A percentile compares a stretch with the other conserved stretches of the same genome.
Evolutionary conservation across 2,888 invertebrate species (phyloP).

Genomic region (Archips xylosteana): DNA sequence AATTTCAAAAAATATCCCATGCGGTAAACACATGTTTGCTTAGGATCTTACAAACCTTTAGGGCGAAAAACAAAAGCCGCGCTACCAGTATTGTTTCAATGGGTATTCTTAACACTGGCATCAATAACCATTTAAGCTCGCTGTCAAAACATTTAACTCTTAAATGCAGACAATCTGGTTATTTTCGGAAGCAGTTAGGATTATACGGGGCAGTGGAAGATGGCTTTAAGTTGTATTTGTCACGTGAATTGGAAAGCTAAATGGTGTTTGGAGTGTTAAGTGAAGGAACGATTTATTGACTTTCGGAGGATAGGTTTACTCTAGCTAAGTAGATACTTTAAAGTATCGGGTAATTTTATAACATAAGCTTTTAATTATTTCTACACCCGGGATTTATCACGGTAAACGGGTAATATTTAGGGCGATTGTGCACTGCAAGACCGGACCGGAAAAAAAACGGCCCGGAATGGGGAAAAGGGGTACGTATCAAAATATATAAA

Average conservation of each 20-base stretch:
- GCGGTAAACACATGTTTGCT: slow-evolving; percentile 5
- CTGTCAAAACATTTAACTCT: slow-evolving; percentile 75
- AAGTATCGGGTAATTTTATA: not conserved
- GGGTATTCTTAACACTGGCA: slow-evolving; percentile 58
- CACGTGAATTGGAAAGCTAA: slow-evolving; percentile 30
- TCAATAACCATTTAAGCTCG: slow-evolving; percentile 72
- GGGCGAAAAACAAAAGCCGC: slow-evolving; percentile 18
- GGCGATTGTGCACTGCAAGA: too few relatives aligned
- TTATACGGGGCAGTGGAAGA: slow-evolving; percentile 39
- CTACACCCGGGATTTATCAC: too few relatives aligned
- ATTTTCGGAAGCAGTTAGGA: slow-evolving; percentile 65
- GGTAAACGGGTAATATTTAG: too few relatives aligned
- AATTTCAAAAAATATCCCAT: slow-evolving; percentile 37
- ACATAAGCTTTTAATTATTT: not conserved
- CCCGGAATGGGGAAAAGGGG: too few relatives aligned
- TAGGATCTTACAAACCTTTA: slow-evolving; percentile 15
- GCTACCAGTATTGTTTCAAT: slow-evolving; percentile 28
- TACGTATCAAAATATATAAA: too few relatives aligned
- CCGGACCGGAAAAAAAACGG: too few relatives aligned
- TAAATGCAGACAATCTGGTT: slow-evolving; percentile 65
- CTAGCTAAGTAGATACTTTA: not conserved
- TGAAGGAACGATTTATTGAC: slow-evolving; percentile 14
- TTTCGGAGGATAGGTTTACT: not conserved
- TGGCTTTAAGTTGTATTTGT: slow-evolving; percentile 33
- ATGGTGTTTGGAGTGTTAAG: slow-evolving; percentile 16